Conservation (phyloP, 2,888 invertebrate species). For the Caenorhabditis zanzibari region DNA sequence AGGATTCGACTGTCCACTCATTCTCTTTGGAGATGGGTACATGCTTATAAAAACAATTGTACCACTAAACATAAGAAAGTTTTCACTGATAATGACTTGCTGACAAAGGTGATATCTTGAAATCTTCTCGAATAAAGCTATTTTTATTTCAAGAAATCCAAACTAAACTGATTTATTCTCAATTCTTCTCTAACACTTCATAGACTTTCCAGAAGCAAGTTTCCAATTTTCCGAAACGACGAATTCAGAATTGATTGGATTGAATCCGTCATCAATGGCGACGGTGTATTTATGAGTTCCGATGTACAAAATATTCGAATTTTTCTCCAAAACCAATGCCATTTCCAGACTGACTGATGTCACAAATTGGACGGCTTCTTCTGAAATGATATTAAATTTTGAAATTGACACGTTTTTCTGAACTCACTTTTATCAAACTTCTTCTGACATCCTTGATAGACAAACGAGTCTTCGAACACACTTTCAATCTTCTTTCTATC, state of each 20-base stretch:
- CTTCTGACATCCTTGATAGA: slow-evolving; percentile 24
- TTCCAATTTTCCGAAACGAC: slow-evolving; percentile 27
- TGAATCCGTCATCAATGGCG: not conserved
- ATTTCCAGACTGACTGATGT: not conserved
- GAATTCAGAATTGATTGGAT: not conserved
- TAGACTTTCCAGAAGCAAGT: slow-evolving; percentile 6
- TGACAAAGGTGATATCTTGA: not conserved
- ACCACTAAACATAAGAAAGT: not conserved
- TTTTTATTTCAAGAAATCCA: not conserved
- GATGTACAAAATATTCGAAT: not conserved
- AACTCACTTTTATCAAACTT: slow-evolving; percentile 24
- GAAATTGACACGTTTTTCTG: not conserved
- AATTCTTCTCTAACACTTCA: not conserved
- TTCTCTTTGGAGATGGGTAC: slow-evolving; percentile 3
- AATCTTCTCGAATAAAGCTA: not conserved
- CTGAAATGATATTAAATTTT: not conserved
- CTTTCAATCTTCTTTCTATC: slow-evolving; percentile 19
- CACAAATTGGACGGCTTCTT: not conserved
- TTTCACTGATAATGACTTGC: not conserved
- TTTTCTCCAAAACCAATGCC: slow-evolving; percentile 6
- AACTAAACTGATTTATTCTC: not conserved
- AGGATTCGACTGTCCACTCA: not conserved
- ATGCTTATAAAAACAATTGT: not conserved
- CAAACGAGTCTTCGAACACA: slow-evolving; percentile 29
- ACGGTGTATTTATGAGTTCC: not conserved